These are phyloP conservation scores for Rhimphoctona megacephalus DNA, from an alignment of 2,888 invertebrate species.

Conservation along the genomic window DNA sequence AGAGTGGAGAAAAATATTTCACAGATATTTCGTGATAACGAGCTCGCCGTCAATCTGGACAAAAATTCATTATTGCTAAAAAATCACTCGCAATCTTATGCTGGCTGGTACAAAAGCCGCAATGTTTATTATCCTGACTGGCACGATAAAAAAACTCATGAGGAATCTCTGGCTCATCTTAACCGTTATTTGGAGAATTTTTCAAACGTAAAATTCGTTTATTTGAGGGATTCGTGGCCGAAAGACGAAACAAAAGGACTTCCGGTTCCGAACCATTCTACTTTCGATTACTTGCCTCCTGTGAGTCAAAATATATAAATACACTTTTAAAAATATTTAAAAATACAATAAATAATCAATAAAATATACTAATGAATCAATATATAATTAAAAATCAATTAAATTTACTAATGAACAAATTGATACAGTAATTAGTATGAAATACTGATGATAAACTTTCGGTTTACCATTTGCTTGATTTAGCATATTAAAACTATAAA, in stretches of 20 bases:
- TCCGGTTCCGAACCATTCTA: conserved; percentile 7
- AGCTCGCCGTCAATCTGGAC: conserved; percentile 38
- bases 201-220: conserved; percentile 47
- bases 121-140: conserved; percentile 74
- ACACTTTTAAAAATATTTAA: too few species aligned
- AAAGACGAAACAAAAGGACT: conserved; percentile 63
- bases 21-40: conserved; percentile 41
- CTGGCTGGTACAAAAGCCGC: conserved; percentile 63
- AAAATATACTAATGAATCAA: neutral
- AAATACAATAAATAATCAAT: neutral
- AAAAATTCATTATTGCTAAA: conserved; percentile 51
- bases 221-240: conserved; percentile 74
- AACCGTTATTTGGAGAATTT: conserved; percentile 65
- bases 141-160: conserved; percentile 55
- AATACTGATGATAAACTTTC: too few species aligned
- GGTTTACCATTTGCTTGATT: too few species aligned
- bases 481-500: too few species aligned
- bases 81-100: conserved; percentile 55
- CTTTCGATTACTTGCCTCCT: conserved; percentile 73
- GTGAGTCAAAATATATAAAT: conserved; percentile 58
- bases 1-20: neutral
- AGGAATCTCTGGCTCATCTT: conserved; percentile 53
- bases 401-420: too few species aligned
- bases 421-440: too few species aligned
- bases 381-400: neutral